Evolutionary conservation across 2,797 vertebrate genomes (phyloP), one percentile per base, ranked within the genome.

Genomic region (Caiman crocodilus): DNA sequence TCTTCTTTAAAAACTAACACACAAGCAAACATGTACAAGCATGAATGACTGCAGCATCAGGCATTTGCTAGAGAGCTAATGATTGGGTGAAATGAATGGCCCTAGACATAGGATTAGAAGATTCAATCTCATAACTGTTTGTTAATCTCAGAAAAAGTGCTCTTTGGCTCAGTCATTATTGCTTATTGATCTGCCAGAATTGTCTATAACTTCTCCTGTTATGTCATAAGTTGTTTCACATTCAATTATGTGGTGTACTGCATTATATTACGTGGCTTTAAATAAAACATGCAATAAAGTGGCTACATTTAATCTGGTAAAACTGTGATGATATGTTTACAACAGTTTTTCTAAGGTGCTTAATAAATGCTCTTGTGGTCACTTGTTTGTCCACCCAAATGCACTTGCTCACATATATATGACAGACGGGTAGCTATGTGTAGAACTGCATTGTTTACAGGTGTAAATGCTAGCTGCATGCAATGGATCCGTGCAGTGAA

Each of bases 111-210:
- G 57, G 26, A 87, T 50, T 74, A 23, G 17, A 18, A 74, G 26
- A 71, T 23, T 35, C 67, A 21, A 17, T 81, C 11, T 28, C 82
- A 4, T 50, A 88, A 50, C 17, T 50, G 35, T 10, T 10, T 56
- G 65, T 57, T 90, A 50, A 55, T 79, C 67, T 87, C 59, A 84
- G 14, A 56, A 50, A 77, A 87, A 83, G 69, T 92, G 60, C 30
- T 90, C 88, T 88, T 32, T 93, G 21, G 55, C 58, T 82, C 32
- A 58, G 74, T 79, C n/a, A 35, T 92, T 90, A 91, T 61, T 81
- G 30, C 75, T 79, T 85, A 61, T 90, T 88, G 88, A 79, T 73
- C 77, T 90, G 84, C 78, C 30, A 79, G 50, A 63, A 23, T 4
- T 76, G 50, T 64, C 14, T 9, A 16, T 74, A 83, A 75, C 21